A percentile compares a stretch with the other conserved stretches of the same genome.
Evolutionary conservation across 2,888 invertebrate genomes (phyloP).

Genomic region (Miltochrista miniata): DNA sequence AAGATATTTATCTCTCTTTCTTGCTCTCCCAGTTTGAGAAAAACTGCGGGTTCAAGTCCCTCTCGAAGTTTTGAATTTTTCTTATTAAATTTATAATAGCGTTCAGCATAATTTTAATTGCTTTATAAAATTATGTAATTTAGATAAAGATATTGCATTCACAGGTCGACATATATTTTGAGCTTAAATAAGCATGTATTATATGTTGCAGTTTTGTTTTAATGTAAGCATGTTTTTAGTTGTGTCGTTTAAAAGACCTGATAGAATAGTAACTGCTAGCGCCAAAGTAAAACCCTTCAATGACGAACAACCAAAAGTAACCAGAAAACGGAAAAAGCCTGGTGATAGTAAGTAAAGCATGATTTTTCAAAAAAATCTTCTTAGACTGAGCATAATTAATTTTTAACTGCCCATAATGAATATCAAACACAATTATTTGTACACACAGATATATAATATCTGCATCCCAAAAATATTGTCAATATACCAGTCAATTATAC

Average conservation of each 20-base stretch:
- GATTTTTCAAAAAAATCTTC: conserved; percentile 2
- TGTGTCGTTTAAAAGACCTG: conserved; percentile 93
- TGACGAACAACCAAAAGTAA: conserved; percentile 57
- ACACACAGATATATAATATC: no score
- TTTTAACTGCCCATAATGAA: background rate
- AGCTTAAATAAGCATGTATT: conserved; percentile 20
- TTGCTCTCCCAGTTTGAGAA: no score
- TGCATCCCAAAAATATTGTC: no score
- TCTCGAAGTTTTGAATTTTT: no score
- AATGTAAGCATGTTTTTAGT: conserved; percentile 82
- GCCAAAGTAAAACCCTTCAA: conserved; percentile 55
- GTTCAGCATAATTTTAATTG: background rate
- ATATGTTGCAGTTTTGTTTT: conserved; percentile 36
- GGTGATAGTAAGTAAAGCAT: conserved; percentile 80
- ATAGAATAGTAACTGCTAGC: conserved; percentile 63
- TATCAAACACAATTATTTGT: background rate
- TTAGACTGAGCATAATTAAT: conserved; percentile 7
- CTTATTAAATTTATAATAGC: background rate
- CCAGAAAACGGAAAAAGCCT: conserved; percentile 90
- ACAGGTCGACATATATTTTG: conserved; percentile 2
- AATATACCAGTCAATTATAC: no score
- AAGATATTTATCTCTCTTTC: no score
- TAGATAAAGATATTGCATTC: background rate
- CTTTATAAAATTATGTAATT: no score
- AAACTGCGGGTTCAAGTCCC: no score